phyloP scores from a whole-genome alignment of 2,888 invertebrate species.

The Doris montereyensis region DNA sequence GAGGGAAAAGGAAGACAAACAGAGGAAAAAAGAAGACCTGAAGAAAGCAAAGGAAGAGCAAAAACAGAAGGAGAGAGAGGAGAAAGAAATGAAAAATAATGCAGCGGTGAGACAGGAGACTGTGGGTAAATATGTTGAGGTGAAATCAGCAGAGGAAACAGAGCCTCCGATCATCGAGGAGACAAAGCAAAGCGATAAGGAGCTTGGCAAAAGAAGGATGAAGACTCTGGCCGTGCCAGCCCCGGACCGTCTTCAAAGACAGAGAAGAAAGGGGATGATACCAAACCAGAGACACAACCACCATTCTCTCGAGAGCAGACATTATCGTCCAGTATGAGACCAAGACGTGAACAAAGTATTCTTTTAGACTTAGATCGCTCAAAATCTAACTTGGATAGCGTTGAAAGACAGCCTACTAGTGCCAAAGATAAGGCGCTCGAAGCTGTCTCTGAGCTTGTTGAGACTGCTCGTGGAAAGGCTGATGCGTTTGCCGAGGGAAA shows the following conservation, averaged over 20 bases:
- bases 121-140: neutral
- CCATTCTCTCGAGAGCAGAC: neutral
- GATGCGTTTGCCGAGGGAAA: neutral
- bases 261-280: neutral
- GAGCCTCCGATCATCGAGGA: too few relatives aligned
- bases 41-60: neutral
- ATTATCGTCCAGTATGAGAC: neutral
- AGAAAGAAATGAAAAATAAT: neutral
- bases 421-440: neutral
- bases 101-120: too few relatives aligned
- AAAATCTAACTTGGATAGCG: neutral
- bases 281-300: neutral
- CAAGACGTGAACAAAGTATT: constrained; percentile 4
- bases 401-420: neutral
- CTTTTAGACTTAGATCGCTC: neutral
- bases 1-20: neutral
- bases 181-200: neutral
- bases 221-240: neutral
- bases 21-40: neutral
- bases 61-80: neutral
- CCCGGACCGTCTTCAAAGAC: neutral
- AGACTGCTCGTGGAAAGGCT: neutral
- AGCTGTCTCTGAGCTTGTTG: constrained; percentile 2
- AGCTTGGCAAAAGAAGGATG: neutral
- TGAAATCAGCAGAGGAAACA: neutral